phyloP scores from a whole-genome alignment of 2,888 invertebrate genomes.

The Tinea pellionella region DNA sequence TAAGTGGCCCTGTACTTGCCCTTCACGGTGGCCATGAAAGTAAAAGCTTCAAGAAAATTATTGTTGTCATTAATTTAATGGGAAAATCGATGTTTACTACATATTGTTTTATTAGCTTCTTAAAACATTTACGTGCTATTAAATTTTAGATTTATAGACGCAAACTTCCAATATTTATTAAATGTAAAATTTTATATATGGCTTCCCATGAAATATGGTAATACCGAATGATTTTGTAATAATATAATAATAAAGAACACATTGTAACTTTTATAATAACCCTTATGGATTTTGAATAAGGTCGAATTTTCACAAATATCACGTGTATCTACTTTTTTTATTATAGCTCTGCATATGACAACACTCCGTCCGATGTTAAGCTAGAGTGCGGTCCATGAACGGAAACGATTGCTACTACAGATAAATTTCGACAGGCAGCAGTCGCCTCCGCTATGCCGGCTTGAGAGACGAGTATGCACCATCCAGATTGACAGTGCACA shows the following conservation, averaged over 20 bases:
- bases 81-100: neutral
- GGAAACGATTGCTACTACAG: no score
- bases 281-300: no score
- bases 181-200: neutral
- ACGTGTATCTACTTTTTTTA: no score
- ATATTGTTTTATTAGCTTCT: neutral
- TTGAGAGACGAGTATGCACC: no score
- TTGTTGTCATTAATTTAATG: neutral
- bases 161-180: neutral
- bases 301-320: no score
- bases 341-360: no score
- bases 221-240: neutral
- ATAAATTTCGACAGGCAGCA: no score
- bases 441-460: no score
- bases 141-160: neutral
- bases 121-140: neutral
- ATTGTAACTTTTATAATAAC: neutral
- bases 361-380: no score
- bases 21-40: neutral
- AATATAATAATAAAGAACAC: neutral
- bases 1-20: neutral
- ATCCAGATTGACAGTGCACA: no score
- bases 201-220: neutral
- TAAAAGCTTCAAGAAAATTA: conserved; percentile 1
- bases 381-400: no score